phyloP scores from a whole-genome alignment of 2,888 invertebrate species.

The Stenolophus ochropezus region DNA sequence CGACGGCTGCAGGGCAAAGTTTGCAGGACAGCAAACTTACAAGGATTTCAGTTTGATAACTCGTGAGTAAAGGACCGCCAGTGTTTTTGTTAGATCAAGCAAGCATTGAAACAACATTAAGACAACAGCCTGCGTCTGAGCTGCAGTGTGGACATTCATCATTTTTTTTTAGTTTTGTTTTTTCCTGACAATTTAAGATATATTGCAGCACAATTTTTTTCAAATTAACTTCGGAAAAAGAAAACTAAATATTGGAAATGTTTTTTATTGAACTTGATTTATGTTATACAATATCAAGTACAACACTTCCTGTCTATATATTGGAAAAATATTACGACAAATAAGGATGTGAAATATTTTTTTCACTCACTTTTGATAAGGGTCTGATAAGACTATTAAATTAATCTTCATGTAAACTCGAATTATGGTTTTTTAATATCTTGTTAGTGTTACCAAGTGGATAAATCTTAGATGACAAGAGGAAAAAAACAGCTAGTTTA shows the following conservation, averaged over 20 bases:
- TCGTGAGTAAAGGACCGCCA: slow-evolving; percentile 54
- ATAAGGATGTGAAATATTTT: too few species aligned
- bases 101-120: slow-evolving; percentile 53
- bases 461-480: too few species aligned
- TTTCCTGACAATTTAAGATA: slow-evolving; percentile 27
- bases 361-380: too few species aligned
- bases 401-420: too few species aligned
- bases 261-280: too few species aligned
- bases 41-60: slow-evolving; percentile 56
- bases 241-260: background rate
- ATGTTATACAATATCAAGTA: too few species aligned
- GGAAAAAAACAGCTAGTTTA: too few species aligned
- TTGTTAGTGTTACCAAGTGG: too few species aligned
- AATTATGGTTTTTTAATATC: too few species aligned
- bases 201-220: background rate
- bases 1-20: slow-evolving; percentile 22
- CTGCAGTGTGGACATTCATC: slow-evolving; percentile 4
- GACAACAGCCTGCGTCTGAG: slow-evolving; percentile 36
- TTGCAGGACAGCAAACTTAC: slow-evolving; percentile 41
- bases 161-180: slow-evolving; percentile 17
- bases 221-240: background rate
- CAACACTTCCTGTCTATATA: too few species aligned
- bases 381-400: too few species aligned
- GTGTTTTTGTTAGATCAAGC: slow-evolving; percentile 42
- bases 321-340: too few species aligned